Conservation (phyloP, 1,140 invertebrate genomes). For the Samia ricini region DNA sequence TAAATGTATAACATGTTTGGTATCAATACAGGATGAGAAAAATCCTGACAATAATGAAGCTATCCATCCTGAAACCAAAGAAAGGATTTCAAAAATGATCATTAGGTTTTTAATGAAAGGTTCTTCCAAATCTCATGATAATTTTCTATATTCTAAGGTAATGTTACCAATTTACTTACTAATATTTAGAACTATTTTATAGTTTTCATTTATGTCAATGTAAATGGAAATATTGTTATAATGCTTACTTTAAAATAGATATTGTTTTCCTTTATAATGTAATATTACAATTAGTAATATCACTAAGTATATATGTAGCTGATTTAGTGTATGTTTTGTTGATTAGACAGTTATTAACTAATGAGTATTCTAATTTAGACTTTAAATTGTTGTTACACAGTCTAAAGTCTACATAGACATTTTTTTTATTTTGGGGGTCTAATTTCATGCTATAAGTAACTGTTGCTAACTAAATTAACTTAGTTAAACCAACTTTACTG, state of each 20-base stretch:
- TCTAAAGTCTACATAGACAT: no score
- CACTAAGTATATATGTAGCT: no score
- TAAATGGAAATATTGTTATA: no score
- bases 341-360: no score
- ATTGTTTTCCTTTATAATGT: no score
- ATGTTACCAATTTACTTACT: slow-evolving; percentile 12
- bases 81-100: slow-evolving; percentile 42
- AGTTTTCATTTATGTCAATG: neutral
- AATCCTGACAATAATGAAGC: slow-evolving; percentile 12
- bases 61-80: slow-evolving; percentile 33
- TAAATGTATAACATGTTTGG: slow-evolving; percentile 49
- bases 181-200: neutral
- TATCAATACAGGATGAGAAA: slow-evolving; percentile 45
- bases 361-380: no score
- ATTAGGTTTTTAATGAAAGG: slow-evolving; percentile 54
- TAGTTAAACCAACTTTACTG: neutral
- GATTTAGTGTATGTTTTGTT: no score
- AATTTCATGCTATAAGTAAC: no score
- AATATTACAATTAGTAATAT: no score
- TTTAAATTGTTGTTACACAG: no score
- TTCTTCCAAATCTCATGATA: slow-evolving; percentile 44
- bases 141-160: slow-evolving; percentile 64
- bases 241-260: no score
- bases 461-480: neutral
- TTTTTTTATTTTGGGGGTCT: no score